Conservation (phyloP, 2,113 vertebrate species). For the Zeus faber region DNA sequence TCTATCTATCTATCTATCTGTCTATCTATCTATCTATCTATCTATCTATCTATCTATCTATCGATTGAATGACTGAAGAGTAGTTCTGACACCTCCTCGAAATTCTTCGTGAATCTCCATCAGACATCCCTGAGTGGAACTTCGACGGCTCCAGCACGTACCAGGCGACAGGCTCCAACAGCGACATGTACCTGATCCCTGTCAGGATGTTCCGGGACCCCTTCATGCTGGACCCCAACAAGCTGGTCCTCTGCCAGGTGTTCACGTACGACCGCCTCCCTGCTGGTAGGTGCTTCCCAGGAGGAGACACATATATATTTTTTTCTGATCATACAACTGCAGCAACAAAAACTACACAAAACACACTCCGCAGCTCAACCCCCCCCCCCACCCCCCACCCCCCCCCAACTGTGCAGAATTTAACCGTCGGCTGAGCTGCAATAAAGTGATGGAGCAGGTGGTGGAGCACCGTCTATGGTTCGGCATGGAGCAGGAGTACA, state of each 20-base stretch:
- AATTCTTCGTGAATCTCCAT: background rate
- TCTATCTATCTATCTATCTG: background rate
- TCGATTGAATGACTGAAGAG: background rate
- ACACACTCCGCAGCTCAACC: background rate
- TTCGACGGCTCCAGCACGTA: constrained; percentile 76
- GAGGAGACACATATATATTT: background rate
- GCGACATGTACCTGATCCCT: constrained; percentile 82
- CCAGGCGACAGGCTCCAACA: constrained; percentile 80
- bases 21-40: background rate
- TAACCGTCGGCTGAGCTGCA: constrained; percentile 68
- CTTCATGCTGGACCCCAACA: constrained; percentile 71
- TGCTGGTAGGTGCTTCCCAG: constrained; percentile 61
- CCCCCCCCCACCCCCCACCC: too few relatives aligned
- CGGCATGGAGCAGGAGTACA: constrained; percentile 76
- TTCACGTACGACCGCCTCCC: constrained; percentile 75
- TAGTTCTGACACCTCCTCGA: too few relatives aligned
- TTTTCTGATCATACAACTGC: background rate
- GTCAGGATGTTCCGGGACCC: constrained; percentile 77
- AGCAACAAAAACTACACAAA: background rate
- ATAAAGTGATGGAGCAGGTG: constrained; percentile 64
- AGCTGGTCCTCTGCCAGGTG: constrained; percentile 78
- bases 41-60: too few relatives aligned
- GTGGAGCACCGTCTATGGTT: constrained; percentile 66
- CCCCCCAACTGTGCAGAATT: constrained; percentile 57
- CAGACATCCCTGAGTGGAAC: constrained; percentile 78